These are phyloP conservation scores for Thereuonema tuberculata DNA, from an alignment of 1,140 invertebrate species.

Conservation along the genomic window DNA sequence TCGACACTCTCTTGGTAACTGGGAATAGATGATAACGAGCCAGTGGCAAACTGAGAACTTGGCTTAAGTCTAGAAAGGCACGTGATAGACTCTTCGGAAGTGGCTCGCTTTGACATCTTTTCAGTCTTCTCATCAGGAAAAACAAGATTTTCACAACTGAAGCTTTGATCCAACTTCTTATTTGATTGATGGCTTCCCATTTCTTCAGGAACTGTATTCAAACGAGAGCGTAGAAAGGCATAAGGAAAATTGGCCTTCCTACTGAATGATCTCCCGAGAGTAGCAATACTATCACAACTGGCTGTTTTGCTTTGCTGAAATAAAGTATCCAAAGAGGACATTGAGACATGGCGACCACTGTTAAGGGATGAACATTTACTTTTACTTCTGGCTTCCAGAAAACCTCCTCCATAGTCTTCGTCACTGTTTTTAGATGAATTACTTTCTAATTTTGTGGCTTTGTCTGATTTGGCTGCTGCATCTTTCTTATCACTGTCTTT, in stretches of 20 bases:
- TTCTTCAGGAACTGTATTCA: slow-evolving; percentile 58
- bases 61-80: no score
- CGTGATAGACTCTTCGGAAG: neutral
- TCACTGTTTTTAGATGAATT: neutral
- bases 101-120: neutral
- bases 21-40: no score
- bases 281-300: slow-evolving; percentile 46
- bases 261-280: slow-evolving; percentile 24
- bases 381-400: neutral
- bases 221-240: slow-evolving; percentile 55
- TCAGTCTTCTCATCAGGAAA: no score
- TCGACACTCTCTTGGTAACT: no score
- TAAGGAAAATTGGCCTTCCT: slow-evolving; percentile 50
- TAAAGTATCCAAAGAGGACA: slow-evolving; percentile 23
- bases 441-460: no score
- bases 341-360: no score
- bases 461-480: neutral
- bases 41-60: no score
- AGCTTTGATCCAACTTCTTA: neutral
- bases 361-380: no score
- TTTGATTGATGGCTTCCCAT: neutral
- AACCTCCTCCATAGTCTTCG: neutral
- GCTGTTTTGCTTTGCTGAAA: slow-evolving; percentile 41
- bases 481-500: neutral
- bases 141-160: neutral